Percentiles rank a stretch among this genome's conserved stretches.
Evolutionary conservation across 2,888 invertebrate species (phyloP).

Genomic region (Crocallis elinguaria): DNA sequence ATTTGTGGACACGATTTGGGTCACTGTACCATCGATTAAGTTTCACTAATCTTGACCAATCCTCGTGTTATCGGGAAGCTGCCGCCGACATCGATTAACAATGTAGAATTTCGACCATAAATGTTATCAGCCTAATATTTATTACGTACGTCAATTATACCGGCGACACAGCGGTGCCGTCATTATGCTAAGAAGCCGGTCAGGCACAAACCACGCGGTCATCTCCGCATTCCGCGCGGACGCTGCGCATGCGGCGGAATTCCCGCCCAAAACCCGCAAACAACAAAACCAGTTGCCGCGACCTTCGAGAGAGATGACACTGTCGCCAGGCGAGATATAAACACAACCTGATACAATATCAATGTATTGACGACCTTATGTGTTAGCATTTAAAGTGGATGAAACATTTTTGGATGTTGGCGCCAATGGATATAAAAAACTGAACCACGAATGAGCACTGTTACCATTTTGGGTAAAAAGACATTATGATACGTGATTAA

Average conservation of each 20-base stretch:
- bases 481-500: slow-evolving; percentile 41
- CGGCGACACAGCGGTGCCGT: slow-evolving; percentile 56
- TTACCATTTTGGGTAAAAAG: slow-evolving; percentile 39
- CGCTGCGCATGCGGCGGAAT: slow-evolving; percentile 63
- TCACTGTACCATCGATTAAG: not conserved
- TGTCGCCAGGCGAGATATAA: slow-evolving; percentile 36
- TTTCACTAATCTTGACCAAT: not conserved
- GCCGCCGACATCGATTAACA: slow-evolving; percentile 45
- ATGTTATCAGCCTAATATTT: slow-evolving; percentile 16
- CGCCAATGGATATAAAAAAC: slow-evolving; percentile 41
- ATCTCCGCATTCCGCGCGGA: slow-evolving; percentile 79
- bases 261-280: slow-evolving; percentile 56
- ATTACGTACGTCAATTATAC: slow-evolving; percentile 33
- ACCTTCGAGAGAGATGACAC: slow-evolving; percentile 44
- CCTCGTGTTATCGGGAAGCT: not conserved
- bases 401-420: slow-evolving; percentile 19
- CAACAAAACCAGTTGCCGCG: slow-evolving; percentile 45
- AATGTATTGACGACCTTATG: slow-evolving; percentile 6
- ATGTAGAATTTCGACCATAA: slow-evolving; percentile 30
- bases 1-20: not conserved
- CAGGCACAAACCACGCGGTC: slow-evolving; percentile 65
- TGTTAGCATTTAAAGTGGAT: slow-evolving; percentile 7
- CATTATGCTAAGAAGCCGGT: slow-evolving; percentile 68
- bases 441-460: slow-evolving; percentile 37
- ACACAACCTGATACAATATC: slow-evolving; percentile 15